A percentile compares a stretch with the other conserved stretches of the same genome.
Conservation (phyloP, 2,888 invertebrate species). For the Dugesia japonica region DNA sequence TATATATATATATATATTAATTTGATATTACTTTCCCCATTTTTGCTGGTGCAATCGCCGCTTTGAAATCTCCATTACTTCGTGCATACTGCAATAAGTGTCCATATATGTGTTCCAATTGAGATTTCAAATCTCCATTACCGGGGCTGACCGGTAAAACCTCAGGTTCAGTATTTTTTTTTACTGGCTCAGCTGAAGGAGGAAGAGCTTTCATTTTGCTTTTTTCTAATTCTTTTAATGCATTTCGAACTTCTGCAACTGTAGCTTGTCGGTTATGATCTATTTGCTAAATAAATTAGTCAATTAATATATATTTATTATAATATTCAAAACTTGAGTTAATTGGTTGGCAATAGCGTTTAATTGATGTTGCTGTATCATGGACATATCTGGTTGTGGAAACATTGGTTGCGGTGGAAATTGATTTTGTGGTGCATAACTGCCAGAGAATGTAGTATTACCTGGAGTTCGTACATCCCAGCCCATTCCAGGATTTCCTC, state of each 20-base stretch:
- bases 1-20: too few relatives aligned
- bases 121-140: conserved; percentile 45
- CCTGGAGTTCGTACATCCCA: conserved; percentile 31
- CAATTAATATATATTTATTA: not conserved
- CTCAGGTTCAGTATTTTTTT: conserved; percentile 40
- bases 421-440: not conserved
- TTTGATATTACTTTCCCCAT: conserved; percentile 42
- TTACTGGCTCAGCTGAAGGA: conserved; percentile 37
- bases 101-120: conserved; percentile 45
- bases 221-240: conserved; percentile 38
- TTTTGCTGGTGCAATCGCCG: conserved; percentile 41
- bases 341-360: conserved; percentile 30
- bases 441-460: conserved; percentile 22
- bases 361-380: conserved; percentile 26
- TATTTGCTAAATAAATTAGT: conserved; percentile 36
- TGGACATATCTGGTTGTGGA: not conserved
- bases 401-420: not conserved
- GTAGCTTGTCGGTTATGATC: conserved; percentile 39
- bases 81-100: conserved; percentile 44
- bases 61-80: conserved; percentile 40
- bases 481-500: conserved; percentile 37
- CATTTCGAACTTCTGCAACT: conserved; percentile 42
- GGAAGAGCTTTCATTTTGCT: conserved; percentile 25
- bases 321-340: conserved; percentile 17
- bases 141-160: conserved; percentile 42